Base-by-base conservation (phyloP, 2,888 invertebrate genomes). In the Alloplasta piceator region DNA sequence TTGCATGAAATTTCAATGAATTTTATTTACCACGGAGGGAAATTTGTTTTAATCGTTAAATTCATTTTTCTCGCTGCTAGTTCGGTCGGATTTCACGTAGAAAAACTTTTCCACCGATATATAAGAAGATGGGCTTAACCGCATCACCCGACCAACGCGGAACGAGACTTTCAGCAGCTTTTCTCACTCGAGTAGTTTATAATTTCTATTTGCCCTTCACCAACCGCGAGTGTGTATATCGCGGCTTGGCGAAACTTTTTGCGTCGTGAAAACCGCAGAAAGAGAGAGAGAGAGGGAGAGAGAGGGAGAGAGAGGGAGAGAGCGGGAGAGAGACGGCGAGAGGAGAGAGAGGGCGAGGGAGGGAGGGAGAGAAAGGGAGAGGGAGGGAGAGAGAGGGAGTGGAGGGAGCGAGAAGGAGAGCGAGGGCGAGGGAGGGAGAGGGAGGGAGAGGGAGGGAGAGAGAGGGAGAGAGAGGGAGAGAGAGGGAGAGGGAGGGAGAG, bases 171-270 rank as follows among this genome's bases (percentile, higher is more conserved):
- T 50, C 38, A 16, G 26, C 43, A n/a, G 36, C 38, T 64, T 66
- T 38, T 39, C 43, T 55, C 70, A 41, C 26, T 39, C 60, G 67
- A 72, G 73, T 70, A 82, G 79, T 83, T 87, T 82, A 83, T 71
- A 86, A 86, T 87, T 85, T 87, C 84, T 83, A 83, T 87, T 87
- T 85, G 85, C 84, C 50, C 43, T 67, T 52, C 6, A 55, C 56
- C 36, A n/a, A 12, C 26, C 0, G 9, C 9, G 66, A n/a, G 5
- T 50, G 41, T 12, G 41, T 60, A 39, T 52, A 14, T 60, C n/a
- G 26, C 26, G 10, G 12, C n/a, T 39, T 14, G 41, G 56, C 56
- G 41, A 10, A 36, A 71, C 70, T 71, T 46, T 75, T 75, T 46
- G 12, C 7, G 46, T 50, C 12, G 26, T 52, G 26, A 71, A 46